phyloP scores from a whole-genome alignment of 2,797 vertebrate genomes.

The Sebastes minor region DNA sequence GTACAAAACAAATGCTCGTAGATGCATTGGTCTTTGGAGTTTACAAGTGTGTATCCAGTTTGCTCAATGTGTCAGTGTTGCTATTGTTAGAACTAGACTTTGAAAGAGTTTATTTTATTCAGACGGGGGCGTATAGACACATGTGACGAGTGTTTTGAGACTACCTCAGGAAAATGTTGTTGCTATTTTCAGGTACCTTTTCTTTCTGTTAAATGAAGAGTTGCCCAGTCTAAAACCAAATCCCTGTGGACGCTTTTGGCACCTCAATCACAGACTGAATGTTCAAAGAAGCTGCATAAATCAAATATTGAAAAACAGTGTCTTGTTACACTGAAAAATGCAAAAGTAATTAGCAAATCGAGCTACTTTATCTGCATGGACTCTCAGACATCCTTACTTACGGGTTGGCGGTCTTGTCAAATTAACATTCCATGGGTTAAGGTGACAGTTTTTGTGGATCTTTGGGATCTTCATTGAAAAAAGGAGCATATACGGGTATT shows the following conservation, averaged over 20 bases:
- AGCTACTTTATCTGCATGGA: constrained; percentile 56
- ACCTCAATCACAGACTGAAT: constrained; percentile 73
- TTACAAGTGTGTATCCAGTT: constrained; percentile 95
- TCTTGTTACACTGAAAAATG: constrained; percentile 53
- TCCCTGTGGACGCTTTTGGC: constrained; percentile 60
- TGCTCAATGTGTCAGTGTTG: constrained; percentile 94
- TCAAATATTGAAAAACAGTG: constrained; percentile 48
- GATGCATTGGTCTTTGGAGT: constrained; percentile 93
- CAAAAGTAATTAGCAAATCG: constrained; percentile 36
- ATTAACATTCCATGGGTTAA: constrained; percentile 75
- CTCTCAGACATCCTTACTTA: constrained; percentile 54
- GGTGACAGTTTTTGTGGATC: constrained; percentile 61
- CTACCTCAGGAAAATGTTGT: constrained; percentile 95
- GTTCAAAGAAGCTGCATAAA: constrained; percentile 66
- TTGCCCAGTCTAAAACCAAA: constrained; percentile 69
- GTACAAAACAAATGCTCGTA: constrained; percentile 90
- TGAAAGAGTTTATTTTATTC: constrained; percentile 85
- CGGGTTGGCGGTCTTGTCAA: constrained; percentile 57
- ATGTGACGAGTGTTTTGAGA: constrained; percentile 85
- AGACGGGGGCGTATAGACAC: constrained; percentile 82
- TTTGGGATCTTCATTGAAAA: constrained; percentile 63
- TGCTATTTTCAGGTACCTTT: constrained; percentile 81
- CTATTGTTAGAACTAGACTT: constrained; percentile 92
- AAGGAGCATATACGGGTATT: constrained; percentile 82
- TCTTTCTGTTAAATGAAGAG: constrained; percentile 78